Conservation (phyloP, 2,888 invertebrate genomes). For the Melieria crassipennis region DNA sequence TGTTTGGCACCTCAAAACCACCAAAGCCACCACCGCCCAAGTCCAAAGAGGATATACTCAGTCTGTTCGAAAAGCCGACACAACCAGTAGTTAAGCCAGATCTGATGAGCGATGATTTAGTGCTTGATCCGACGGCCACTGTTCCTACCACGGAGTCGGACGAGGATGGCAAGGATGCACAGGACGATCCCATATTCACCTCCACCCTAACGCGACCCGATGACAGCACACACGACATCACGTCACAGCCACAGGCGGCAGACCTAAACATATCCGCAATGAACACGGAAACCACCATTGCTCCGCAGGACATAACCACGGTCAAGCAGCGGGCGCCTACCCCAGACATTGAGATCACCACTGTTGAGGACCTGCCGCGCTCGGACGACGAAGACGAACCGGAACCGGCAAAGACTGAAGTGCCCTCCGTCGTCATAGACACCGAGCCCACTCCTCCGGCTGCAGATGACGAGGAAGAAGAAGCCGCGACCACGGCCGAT, state of each 20-base stretch:
- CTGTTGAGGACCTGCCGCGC: constrained; percentile 63
- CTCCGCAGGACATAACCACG: constrained; percentile 28
- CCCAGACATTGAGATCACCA: constrained; percentile 65
- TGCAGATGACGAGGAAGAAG: constrained; percentile 36
- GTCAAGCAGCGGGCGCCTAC: constrained; percentile 59
- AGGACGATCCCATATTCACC: constrained; percentile 57
- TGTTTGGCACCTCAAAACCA: constrained; percentile 67
- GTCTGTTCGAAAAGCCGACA: constrained; percentile 67
- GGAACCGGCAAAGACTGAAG: constrained; percentile 43
- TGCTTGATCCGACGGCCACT: constrained; percentile 45
- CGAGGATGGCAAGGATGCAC: constrained; percentile 30
- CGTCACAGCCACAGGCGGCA: constrained; percentile 63
- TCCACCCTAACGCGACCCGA: constrained; percentile 61
- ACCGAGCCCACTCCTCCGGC: constrained; percentile 38
- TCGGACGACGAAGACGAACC: constrained; percentile 65
- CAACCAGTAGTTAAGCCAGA: constrained; percentile 66
- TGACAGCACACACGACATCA: constrained; percentile 62
- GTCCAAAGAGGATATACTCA: constrained; percentile 71
- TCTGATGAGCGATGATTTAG: constrained; percentile 71
- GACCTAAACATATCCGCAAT: constrained; percentile 40
- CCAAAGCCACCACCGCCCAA: constrained; percentile 68
- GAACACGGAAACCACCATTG: constrained; percentile 55
- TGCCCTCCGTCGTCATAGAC: constrained; percentile 39
- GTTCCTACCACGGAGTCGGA: constrained; percentile 13
- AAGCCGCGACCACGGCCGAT: constrained; percentile 27